Conservation (phyloP, 1,140 invertebrate genomes). For the Uloborus diversus region DNA sequence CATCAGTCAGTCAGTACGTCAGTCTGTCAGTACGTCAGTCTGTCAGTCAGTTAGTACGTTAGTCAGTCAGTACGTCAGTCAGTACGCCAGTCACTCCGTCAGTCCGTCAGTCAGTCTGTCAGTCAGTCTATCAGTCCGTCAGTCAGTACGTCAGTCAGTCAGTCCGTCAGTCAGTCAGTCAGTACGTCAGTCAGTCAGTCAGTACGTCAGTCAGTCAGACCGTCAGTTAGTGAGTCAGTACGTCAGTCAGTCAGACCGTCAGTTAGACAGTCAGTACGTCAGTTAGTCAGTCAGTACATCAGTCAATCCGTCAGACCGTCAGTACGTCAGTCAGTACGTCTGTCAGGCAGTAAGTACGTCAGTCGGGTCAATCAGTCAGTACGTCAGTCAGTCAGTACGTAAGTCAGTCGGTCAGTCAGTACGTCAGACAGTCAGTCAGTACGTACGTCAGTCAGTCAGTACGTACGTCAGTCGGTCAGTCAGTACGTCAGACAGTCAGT, state of each 20-base stretch:
- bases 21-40: background rate
- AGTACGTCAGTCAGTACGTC: background rate
- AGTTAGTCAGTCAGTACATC: background rate
- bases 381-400: background rate
- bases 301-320: background rate
- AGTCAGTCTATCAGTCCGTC: background rate
- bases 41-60: background rate
- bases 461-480: background rate
- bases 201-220: background rate
- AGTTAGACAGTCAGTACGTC: background rate
- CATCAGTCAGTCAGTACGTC: background rate
- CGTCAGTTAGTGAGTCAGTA: background rate
- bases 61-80: background rate
- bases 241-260: background rate
- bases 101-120: background rate
- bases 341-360: background rate
- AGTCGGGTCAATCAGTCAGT: background rate
- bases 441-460: background rate
- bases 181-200: background rate
- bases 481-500: background rate
- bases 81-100: background rate
- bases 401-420: background rate
- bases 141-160: background rate
- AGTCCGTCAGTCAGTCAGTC: background rate
- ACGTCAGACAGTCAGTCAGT: background rate